Evolutionary conservation across 1,140 invertebrate genomes (phyloP), one percentile per base, ranked within the genome.

Genomic region (Caenorhabditis brenneri): DNA sequence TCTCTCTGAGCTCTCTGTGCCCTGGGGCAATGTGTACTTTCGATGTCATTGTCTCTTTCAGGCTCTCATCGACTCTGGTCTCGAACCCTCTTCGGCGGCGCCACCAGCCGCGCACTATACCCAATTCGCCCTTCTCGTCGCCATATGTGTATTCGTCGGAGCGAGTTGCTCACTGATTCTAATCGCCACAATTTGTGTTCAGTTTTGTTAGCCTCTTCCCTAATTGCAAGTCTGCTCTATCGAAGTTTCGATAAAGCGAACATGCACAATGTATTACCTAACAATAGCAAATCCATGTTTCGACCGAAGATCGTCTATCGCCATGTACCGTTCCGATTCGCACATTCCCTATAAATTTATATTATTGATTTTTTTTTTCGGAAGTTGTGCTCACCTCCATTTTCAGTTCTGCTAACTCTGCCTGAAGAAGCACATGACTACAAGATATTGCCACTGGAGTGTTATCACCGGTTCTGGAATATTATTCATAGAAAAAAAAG

Each of bases 131-230:
- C 80, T 85, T 15, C 84, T 85, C 39, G 49, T 85, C 29, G 84
- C 84, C 27, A 81, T 85, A 42, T 48, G 84, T n/a, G 80, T 85
- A 24, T 85, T 85, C 69, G 84, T 85, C 9, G 84, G 84, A 19
- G 84, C 84, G n/a, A 81, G 79, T 51, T 85, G 84, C 60, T 74
- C 80, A 19, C 58, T 85, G 9, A 78, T 85, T 29, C n/a, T 85
- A 12, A 78, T 85, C 7, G 79, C 84, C 24, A 85, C 84, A 19
- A 51, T 85, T 58, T 85, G 84, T 85, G 84, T 85, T 36, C 84
- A 85, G 42, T 85, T 85, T 78, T 85, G 84, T 81, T 85, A 58
- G 65, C 16, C 29, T 27, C 10, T 19, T 65, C 5, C 19, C 6
- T 55, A 22, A n/a, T n/a, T 51, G 19, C 22, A n/a, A 5, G 19